Evolutionary conservation across 2,888 invertebrate genomes (phyloP), one percentile per base, ranked within the genome.

Genomic region (Caenorhabditis panamensis): DNA sequence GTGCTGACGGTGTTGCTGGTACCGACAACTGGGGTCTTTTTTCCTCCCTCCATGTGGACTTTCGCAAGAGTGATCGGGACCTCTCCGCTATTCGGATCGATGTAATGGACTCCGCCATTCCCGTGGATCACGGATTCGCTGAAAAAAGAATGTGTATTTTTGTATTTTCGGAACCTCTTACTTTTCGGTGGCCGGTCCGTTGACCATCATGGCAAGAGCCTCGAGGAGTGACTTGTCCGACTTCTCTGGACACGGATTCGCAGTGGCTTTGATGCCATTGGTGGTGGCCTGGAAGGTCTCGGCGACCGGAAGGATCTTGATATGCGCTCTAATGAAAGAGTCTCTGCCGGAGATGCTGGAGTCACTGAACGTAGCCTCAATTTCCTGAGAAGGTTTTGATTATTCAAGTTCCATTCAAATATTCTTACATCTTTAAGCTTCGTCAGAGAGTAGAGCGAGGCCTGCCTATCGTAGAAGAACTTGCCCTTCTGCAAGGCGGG

Each of bases 251-350:
- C 31, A 11, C 6, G n/a, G 3, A 20, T 78, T 61, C 2, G 31
- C 13, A 6, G 78, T 54, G 2, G 44, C 58, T 0, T 18, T 2
- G 8, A 78, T 22, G 6, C 63, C 78, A 16, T 78, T 66, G 0
- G 69, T 37, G 0, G 78, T 59, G 8, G 59, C 31, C 18, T 78
- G 78, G 66, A 78, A 78, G 0, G 31, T 31, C 1, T 59, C 59
- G 0, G 20, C 31, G 22, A 64, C 64, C 16, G 41, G 37, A 0
- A 13, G 18, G 13, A 78, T 1, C 3, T 22, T 28, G 22, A 75
- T 44, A 0, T 31, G 49, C 0, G 61, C 59, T 4, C 41, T 1
- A 0, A 66, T 0, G 41, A 75, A 66, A 31, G 9, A 31, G 22
- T 20, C 13, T 5, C 47, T n/a, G 3, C 3, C 5, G 1, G 47